These are phyloP conservation scores for Passer domesticus DNA, from an alignment of 2,113 vertebrate genomes.

Conservation along the genomic window DNA sequence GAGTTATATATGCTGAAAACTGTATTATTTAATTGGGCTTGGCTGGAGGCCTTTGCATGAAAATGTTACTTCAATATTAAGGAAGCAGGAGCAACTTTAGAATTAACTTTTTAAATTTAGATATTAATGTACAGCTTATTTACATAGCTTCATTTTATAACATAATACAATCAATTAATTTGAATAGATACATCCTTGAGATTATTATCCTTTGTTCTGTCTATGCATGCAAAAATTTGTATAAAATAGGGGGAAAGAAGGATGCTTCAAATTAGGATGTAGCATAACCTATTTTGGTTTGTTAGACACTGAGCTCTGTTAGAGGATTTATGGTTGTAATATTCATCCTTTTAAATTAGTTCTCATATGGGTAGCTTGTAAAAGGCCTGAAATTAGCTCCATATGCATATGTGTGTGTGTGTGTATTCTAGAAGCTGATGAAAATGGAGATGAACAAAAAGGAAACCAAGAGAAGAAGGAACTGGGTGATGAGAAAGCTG, in stretches of 20 bases:
- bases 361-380: not conserved
- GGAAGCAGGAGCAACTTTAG: not conserved
- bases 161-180: not conserved
- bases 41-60: not conserved
- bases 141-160: not conserved
- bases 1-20: not conserved
- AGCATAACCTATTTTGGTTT: not conserved
- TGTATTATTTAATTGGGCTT: not conserved
- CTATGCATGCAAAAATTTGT: not conserved
- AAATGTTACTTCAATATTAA: not conserved
- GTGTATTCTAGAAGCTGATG: constrained; percentile 62
- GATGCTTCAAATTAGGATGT: not conserved
- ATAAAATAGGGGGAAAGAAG: not conserved
- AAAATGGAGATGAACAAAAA: constrained; percentile 68
- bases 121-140: not conserved
- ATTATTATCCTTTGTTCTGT: not conserved
- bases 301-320: not conserved
- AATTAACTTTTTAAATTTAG: not conserved
- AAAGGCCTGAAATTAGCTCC: not conserved
- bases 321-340: not conserved
- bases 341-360: not conserved
- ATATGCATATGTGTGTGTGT: not conserved
- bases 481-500: constrained; percentile 60
- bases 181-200: not conserved
- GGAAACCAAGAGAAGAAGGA: constrained; percentile 73